A percentile compares a stretch with the other conserved stretches of the same genome.
Conservation (phyloP, 2,113 vertebrate genomes). For the Oryzias javanicus region DNA sequence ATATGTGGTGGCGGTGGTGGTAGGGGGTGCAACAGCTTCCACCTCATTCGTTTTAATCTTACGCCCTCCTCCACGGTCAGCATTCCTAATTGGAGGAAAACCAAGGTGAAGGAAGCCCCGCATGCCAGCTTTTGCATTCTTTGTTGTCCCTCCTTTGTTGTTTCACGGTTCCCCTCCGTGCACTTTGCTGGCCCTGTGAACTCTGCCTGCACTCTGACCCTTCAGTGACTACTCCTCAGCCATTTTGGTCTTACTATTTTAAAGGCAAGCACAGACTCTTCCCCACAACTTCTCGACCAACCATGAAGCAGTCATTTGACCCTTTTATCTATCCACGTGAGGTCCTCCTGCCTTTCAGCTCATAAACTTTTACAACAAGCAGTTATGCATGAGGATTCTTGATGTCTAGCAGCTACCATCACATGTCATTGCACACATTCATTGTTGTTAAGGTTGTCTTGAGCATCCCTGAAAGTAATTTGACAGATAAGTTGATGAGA, state of each 20-base stretch:
- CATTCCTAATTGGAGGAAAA: conserved; percentile 56
- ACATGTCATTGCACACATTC: conserved; percentile 35
- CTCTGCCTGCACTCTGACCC: conserved; percentile 75
- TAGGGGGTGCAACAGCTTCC: conserved; percentile 39
- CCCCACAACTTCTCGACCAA: conserved; percentile 45
- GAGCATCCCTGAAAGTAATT: conserved; percentile 14
- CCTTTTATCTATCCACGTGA: conserved; percentile 26
- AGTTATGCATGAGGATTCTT: conserved; percentile 39
- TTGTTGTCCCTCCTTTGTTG: conserved; percentile 62
- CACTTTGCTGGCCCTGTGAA: conserved; percentile 66
- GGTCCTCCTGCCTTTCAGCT: conserved; percentile 26
- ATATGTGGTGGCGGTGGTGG: conserved; percentile 16
- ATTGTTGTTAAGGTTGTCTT: conserved; percentile 22
- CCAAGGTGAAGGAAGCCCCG: conserved; percentile 55
- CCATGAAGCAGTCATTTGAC: conserved; percentile 52
- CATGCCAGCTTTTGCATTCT: conserved; percentile 52
- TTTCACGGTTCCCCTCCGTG: conserved; percentile 44
- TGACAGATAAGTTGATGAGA: conserved; percentile 1
- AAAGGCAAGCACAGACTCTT: conserved; percentile 27
- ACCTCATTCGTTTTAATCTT: conserved; percentile 49
- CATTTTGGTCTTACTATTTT: conserved; percentile 53
- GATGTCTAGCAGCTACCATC: conserved; percentile 54
- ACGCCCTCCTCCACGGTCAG: conserved; percentile 41
- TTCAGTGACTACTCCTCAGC: conserved; percentile 58
- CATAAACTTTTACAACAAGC: conserved; percentile 47